Base-by-base conservation (phyloP, 2,113 vertebrate species). In the Pungitius pungitius region DNA sequence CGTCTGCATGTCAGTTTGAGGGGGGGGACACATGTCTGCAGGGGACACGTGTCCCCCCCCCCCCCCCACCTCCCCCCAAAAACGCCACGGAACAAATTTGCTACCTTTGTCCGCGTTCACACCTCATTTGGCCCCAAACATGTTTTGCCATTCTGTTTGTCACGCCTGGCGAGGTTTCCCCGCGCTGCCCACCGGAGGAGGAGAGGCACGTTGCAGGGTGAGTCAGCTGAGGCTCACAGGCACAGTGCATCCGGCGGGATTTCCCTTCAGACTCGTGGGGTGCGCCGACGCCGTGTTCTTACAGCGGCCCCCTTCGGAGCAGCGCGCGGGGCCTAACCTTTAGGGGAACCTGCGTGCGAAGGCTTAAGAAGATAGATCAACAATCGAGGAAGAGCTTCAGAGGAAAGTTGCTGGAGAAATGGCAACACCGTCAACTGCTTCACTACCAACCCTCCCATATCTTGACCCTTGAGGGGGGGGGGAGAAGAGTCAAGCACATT, bases 91-190 rank as follows among this genome's bases (percentile, higher is more conserved):
- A 85, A 81, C 79, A 88, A 77, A 83, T 85, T 71, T 39, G 1
- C 72, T 73, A 85, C 82, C n/a, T 86, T 86, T 88, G 88, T 92
- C 87, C 85, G 63, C 40, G 49, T 89, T 92, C 84, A 91, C 89
- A 90, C 87, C 87, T 88, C 88, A 90, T 91, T 90, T 88, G 86
- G 82, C 75, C 82, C 80, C 51, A 82, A 80, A 73, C 73, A 27
- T 87, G 86, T 90, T 90, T 80, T 89, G 75, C 78, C 87, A 78
- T 81, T 89, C 81, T 85, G 81, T 87, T 89, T 81, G 89, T 91
- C 84, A 83, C 73, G 87, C 83, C 73, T 70, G 81, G 87, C 78
- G 71, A 86, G 80, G 75, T 78, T 90, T 83, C 68, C n/a, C 65
- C 81, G 40, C 30, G 24, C 83, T 86, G 78, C 83, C 84, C 81